Evolutionary conservation across 2,888 invertebrate species (phyloP).

Genomic region (Coelinius sp.): DNA sequence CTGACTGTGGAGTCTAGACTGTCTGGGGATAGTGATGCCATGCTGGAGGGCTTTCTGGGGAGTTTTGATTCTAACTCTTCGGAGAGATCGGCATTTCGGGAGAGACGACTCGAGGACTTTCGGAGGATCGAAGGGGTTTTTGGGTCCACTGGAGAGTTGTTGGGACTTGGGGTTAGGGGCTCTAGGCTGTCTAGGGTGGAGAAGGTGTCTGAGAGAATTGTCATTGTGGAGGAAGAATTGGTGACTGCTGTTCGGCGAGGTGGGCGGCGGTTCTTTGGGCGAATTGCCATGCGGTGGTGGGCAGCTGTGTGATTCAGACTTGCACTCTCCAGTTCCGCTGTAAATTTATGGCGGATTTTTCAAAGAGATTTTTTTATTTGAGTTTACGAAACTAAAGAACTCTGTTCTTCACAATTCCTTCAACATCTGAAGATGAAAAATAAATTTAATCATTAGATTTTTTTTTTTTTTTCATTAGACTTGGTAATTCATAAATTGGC

Average conservation of each 20-base stretch:
- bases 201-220: conserved; percentile 55
- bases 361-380: too few species aligned
- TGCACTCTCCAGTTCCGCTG: conserved; percentile 61
- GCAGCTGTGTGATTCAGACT: conserved; percentile 66
- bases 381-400: too few species aligned
- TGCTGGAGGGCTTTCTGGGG: conserved; percentile 53
- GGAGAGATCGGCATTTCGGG: conserved; percentile 63
- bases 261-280: conserved; percentile 67
- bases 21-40: conserved; percentile 64
- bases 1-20: conserved; percentile 58
- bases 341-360: not conserved
- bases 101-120: conserved; percentile 63
- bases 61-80: conserved; percentile 62
- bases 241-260: conserved; percentile 57
- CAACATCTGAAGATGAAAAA: not conserved
- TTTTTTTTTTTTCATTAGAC: not conserved
- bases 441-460: too few species aligned
- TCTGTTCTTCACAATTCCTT: too few species aligned
- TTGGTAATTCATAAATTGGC: not conserved
- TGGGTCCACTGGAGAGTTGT: conserved; percentile 51
- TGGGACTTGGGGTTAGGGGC: conserved; percentile 40
- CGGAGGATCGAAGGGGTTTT: conserved; percentile 49
- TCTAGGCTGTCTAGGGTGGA: conserved; percentile 59
- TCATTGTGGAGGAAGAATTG: conserved; percentile 50
- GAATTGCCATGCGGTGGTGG: conserved; percentile 65